Evolutionary conservation across 2,888 invertebrate genomes (phyloP), one percentile per base, ranked within the genome.

Genomic region (Scaeva pyrastri): DNA sequence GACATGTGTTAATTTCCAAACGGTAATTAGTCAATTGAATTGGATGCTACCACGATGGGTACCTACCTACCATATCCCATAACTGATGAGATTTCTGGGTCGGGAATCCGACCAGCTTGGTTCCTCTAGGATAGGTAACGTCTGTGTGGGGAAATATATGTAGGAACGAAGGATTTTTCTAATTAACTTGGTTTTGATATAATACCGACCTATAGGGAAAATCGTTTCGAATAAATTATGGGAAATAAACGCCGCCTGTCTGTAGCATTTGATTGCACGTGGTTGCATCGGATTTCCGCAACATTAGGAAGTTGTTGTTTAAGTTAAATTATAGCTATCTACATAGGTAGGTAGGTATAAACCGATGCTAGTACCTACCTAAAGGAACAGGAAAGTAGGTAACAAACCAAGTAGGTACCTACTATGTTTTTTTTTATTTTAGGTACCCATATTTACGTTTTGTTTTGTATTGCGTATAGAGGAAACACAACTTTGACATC

Each of bases 1-100:
- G 86, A 82, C 86, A 86, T 86, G 86, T 86, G 82, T 86, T 82
- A 86, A 82, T 86, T 86, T 86, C 82, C 70, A 78, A 86, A 78
- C 82, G 86, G 86, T 78, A 86, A 86, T 86, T 86, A 86, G 86
- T 86, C 86, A 86, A 86, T 86, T 86, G 86, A 78, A 82, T 68
- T 80, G 52, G 71, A 76, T 76, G 36, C 23, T 68, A 68, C 41
- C 60, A 43, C 52, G 23, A 68, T 52, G 39, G 52, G 50, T 68
- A 48, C 45, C 52, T 50, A 36, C 2, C 41, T 41, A n/a, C 14
- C n/a, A 43, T 70, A 72, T 21, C 66, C 45, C 66, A 58, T 56
- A 45, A 43, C 52, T 58, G 52, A 73, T 71, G 50, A 55, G 68
- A 85, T 80, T 75, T 72, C 45, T 68, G 72, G 76, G 68, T 81